These are phyloP conservation scores for Sinotaia quadrata DNA, from an alignment of 2,888 invertebrate genomes.

Conservation along the genomic window DNA sequence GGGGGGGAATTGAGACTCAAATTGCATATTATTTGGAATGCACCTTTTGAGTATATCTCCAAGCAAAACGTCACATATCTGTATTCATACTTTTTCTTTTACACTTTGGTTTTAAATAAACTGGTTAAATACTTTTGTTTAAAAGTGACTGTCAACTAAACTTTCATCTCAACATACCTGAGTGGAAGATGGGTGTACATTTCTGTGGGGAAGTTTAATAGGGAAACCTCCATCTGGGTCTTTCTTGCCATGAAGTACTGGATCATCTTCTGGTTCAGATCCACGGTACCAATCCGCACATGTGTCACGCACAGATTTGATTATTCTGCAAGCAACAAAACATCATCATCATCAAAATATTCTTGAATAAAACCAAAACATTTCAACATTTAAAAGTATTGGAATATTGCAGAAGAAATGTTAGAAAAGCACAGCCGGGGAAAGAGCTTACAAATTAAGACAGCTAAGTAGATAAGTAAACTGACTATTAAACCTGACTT, in stretches of 20 bases:
- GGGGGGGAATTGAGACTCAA: too few relatives aligned
- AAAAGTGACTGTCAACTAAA: too few relatives aligned
- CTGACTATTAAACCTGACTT: not conserved
- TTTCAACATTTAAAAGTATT: not conserved
- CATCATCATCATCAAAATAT: too few relatives aligned
- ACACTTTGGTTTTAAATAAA: too few relatives aligned
- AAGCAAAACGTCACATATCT: too few relatives aligned
- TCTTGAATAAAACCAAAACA: not conserved
- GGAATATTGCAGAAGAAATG: not conserved
- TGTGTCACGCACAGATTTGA: slow-evolving; percentile 96
- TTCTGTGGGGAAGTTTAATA: slow-evolving; percentile 89
- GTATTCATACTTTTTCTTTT: too few relatives aligned
- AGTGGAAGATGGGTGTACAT: slow-evolving; percentile 83
- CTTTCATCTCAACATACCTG: slow-evolving; percentile 67
- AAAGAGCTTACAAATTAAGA: not conserved
- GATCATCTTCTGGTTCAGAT: slow-evolving; percentile 91
- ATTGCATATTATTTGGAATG: too few relatives aligned
- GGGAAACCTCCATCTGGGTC: slow-evolving; percentile 88
- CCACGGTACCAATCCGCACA: slow-evolving; percentile 97
- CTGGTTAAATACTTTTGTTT: too few relatives aligned
- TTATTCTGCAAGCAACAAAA: slow-evolving; percentile 88
- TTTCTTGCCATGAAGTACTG: slow-evolving; percentile 92
- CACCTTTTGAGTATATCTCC: too few relatives aligned
- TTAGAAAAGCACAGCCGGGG: not conserved
- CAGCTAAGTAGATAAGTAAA: not conserved